Evolutionary conservation across 2,888 invertebrate genomes (phyloP), one percentile per base, ranked within the genome.

Genomic region (Cantharis rustica): DNA sequence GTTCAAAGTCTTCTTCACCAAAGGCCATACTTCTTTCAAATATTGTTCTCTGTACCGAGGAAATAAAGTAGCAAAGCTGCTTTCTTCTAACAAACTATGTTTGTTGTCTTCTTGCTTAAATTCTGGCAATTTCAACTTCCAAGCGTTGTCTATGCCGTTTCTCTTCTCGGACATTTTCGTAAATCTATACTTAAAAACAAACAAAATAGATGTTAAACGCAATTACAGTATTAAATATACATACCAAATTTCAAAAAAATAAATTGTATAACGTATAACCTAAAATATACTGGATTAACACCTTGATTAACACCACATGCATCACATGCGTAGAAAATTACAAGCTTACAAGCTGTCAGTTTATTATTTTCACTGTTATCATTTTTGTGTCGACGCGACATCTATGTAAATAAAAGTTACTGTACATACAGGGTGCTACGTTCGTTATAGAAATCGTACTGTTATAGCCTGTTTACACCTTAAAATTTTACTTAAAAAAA

Each of bases 31-130:
- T 90, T 98, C 96, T 84, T 94, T 93, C 10, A 99, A 89, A 88
- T 99, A 99, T 84, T 96, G 95, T 88, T 99, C 99, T 76, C 99
- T 91, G 86, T 99, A 99, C 87, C 97, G 97, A 0, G 99, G 99
- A 88, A 99, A 99, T 15, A 99, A 89, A 0, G 97, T 97, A 0
- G 98, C 98, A 89, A 99, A 99, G 7, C 96, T 95, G 86, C 98
- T 98, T 89, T 99, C 98, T 86, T 96, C 96, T 10, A 96, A 85
- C 68, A 99, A 89, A 63, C 96, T 95, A 90, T 95, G 91, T 75
- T 95, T 96, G 89, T 98, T 98, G 86, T 99, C 95, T 84, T 95
- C 94, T 27, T 93, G 93, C 75, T 93, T 95, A 85, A 99, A 99
- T 83, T 93, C 91, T 0, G 97, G 96, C 79, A 97, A 93, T 91